Base-by-base conservation (phyloP, 92 coral and sea anemone species). In the Paramuricea clavata region DNA sequence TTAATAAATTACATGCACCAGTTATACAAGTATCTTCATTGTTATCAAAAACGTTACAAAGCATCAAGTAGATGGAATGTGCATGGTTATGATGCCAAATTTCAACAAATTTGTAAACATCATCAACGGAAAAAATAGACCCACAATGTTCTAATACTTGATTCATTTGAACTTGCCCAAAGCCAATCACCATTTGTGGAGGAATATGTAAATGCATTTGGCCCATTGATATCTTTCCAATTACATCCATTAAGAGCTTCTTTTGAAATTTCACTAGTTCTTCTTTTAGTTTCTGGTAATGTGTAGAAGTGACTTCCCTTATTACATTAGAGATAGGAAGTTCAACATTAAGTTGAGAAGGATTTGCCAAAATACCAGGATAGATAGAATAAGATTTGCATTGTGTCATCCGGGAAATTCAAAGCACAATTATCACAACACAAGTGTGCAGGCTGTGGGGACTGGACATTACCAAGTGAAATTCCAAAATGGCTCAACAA, bases 81-180 rank as follows among this genome's bases (percentile, higher is more conserved):
- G 68, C 83, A 78, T 78, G 83, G 25, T 54, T 78, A 69, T 35
- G 26, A 32, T 78, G 83, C 83, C 83, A 78, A 19, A 78, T 78
- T 78, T 78, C 83, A 41, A 78, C 83, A 23, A 43, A 57, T 31
- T 64, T 57, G 47, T 57, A n/a, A 78, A 78, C 49, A 78, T 78
- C 83, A 32, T 78, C 83, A 28, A 78, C 39, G 9, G 42, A 17
- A 78, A 78, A 78, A 36, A 78, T 78, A 16, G 49, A 36, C 22
- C 83, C 49, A 42, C 83, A 78, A 5, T 78, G 54, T 39, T 78
- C 83, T 26, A 78, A 35, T 11, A 78, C 83, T 42, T 78, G 83
- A 32, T 41, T 57, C 26, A 78, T 78, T 33, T 78, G 83, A 65
- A 21, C 70, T 57, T 54, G 70, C 15, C 70, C 64, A 69, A 78